Percentiles rank a stretch among this genome's conserved stretches.
Conservation (phyloP, 2,888 invertebrate genomes). For the Sicus ferrugineus region DNA sequence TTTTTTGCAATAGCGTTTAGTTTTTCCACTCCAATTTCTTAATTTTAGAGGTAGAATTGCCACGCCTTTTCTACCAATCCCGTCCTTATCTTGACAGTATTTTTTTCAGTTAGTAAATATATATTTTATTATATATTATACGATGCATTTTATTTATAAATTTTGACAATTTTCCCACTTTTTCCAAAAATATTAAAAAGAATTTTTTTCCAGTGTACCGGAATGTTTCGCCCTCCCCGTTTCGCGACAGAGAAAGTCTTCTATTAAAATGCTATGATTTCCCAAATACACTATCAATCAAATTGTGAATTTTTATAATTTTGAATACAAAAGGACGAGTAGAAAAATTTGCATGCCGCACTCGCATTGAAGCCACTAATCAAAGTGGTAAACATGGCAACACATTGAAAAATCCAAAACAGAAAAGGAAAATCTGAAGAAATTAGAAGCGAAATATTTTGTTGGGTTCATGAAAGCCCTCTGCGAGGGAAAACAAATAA, state of each 20-base stretch:
- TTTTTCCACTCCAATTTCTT: too few species aligned
- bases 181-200: background rate
- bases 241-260: background rate
- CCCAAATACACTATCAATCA: constrained; percentile 20
- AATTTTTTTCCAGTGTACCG: background rate
- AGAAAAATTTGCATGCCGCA: constrained; percentile 14
- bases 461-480: background rate
- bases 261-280: constrained; percentile 1
- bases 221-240: background rate
- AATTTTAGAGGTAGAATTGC: too few species aligned
- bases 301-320: constrained; percentile 13
- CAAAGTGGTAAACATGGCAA: background rate
- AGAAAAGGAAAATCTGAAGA: constrained; percentile 2
- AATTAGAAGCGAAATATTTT: constrained; percentile 9
- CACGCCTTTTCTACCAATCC: too few species aligned
- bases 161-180: background rate
- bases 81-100: too few species aligned
- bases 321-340: background rate
- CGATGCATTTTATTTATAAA: background rate
- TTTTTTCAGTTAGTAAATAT: too few species aligned
- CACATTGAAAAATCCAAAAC: background rate
- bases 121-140: too few species aligned
- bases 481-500: constrained; percentile 12
- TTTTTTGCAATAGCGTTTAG: too few species aligned
- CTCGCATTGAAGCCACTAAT: constrained; percentile 4